Evolutionary conservation across 2,888 invertebrate species (phyloP).

Genomic region (Stratiomys singularior): DNA sequence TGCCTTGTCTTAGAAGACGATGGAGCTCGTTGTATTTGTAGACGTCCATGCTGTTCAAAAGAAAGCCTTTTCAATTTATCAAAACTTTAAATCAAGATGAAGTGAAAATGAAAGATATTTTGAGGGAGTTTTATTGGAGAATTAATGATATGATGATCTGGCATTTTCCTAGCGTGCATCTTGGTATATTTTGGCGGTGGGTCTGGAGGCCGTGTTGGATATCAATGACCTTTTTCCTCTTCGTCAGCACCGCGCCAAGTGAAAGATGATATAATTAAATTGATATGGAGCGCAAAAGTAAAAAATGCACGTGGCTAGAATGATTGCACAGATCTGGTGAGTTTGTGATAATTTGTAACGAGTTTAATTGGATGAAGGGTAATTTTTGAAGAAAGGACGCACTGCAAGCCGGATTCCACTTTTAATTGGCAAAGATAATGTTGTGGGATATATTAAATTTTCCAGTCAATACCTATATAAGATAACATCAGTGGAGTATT

Average conservation of each 20-base stretch:
- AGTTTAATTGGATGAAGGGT: too few relatives aligned
- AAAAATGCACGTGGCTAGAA: neutral
- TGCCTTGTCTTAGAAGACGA: neutral
- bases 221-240: neutral
- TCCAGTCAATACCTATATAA: too few relatives aligned
- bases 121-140: constrained; percentile 34
- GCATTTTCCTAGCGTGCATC: neutral
- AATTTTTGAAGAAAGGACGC: too few relatives aligned
- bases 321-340: neutral
- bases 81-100: constrained; percentile 28
- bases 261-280: constrained; percentile 9
- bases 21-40: neutral
- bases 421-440: too few relatives aligned
- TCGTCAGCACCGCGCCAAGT: neutral
- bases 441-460: too few relatives aligned
- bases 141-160: constrained; percentile 10
- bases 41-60: neutral
- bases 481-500: too few relatives aligned
- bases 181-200: neutral
- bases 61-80: constrained; percentile 20
- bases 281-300: neutral
- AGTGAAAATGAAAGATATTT: constrained; percentile 28
- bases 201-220: neutral
- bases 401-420: too few relatives aligned
- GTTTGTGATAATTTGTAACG: too few relatives aligned